These are phyloP conservation scores for Trachemys scripta DNA, from an alignment of 2,113 vertebrate genomes.

Conservation along the genomic window DNA sequence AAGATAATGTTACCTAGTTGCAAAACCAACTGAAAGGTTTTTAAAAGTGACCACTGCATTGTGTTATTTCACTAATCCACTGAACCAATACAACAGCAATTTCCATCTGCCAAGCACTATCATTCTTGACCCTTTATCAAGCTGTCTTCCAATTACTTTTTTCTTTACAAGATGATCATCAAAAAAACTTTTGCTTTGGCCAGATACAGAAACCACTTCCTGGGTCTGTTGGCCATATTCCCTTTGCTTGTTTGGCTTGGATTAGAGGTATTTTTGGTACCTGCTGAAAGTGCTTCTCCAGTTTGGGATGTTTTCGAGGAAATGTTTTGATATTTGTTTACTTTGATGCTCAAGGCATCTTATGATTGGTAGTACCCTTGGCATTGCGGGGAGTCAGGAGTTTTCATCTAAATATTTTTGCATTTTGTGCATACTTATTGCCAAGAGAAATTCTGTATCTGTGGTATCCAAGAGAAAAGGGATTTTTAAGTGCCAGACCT, in stretches of 20 bases:
- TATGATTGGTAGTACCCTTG: neutral
- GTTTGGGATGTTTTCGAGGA: neutral
- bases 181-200: neutral
- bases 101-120: neutral
- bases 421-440: neutral
- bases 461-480: neutral
- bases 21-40: neutral
- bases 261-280: neutral
- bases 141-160: neutral
- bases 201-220: neutral
- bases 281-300: neutral
- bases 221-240: neutral
- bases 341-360: neutral
- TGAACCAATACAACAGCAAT: neutral
- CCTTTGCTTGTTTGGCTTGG: neutral
- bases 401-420: neutral
- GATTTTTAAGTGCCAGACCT: neutral
- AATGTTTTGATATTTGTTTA: neutral
- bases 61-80: neutral
- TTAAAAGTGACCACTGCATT: neutral
- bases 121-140: neutral
- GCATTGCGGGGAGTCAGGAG: neutral
- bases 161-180: neutral
- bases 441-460: neutral
- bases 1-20: neutral